Conservation (phyloP, 2,113 vertebrate genomes). For the Brachirus orientalis region DNA sequence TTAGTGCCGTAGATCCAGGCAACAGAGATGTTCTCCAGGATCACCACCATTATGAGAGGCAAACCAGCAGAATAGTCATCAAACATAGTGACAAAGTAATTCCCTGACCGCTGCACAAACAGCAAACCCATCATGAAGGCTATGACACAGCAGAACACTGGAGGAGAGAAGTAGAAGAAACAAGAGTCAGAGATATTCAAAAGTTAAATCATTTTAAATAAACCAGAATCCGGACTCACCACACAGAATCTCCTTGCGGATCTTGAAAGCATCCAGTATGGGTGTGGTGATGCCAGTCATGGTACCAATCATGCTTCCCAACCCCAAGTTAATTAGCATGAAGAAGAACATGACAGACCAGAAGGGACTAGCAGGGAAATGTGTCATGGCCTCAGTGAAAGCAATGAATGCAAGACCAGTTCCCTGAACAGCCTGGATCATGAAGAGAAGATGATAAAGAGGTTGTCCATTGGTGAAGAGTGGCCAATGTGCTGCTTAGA, state of each 20-base stretch:
- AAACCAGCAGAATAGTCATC: conserved; percentile 97
- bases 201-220: not conserved
- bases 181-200: not conserved
- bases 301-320: conserved; percentile 99
- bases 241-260: conserved; percentile 96
- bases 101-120: conserved; percentile 98
- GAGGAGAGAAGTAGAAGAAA: conserved; percentile 31
- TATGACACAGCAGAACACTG: conserved; percentile 92
- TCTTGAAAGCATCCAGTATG: conserved; percentile 96
- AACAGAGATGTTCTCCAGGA: conserved; percentile 96
- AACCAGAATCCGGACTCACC: conserved; percentile 80
- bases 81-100: conserved; percentile 99
- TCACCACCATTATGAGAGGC: conserved; percentile 95
- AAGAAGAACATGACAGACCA: conserved; percentile 99
- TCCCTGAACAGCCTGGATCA: conserved; percentile 92
- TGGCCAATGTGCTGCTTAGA: not conserved
- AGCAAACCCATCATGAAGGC: conserved; percentile 94
- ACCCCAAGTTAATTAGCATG: conserved; percentile 97
- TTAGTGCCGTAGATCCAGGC: conserved; percentile 98
- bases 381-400: conserved; percentile 99
- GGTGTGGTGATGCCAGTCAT: conserved; percentile 98
- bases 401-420: conserved; percentile 99
- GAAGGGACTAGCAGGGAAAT: conserved; percentile 95
- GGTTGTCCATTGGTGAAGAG: not conserved
- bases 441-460: not conserved